Conservation (phyloP, 2,797 vertebrate genomes). For the Helostoma temminkii region DNA sequence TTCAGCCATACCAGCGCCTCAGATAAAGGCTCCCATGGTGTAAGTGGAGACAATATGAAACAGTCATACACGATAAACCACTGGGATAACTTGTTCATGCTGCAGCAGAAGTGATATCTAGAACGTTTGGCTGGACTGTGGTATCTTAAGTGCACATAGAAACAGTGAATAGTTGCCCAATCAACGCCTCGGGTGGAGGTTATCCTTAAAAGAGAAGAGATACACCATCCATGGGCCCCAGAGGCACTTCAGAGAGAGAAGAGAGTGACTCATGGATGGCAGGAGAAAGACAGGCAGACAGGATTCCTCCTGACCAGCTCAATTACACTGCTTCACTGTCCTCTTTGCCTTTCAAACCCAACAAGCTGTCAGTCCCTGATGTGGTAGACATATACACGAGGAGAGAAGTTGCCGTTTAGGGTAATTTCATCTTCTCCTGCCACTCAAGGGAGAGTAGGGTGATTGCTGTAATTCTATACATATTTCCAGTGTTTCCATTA, state of each 20-base stretch:
- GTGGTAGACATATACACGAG: constrained; percentile 29
- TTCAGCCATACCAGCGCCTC: constrained; percentile 61
- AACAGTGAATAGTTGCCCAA: constrained; percentile 44
- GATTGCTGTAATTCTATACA: constrained; percentile 33
- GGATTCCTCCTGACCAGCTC: constrained; percentile 46
- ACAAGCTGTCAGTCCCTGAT: constrained; percentile 51
- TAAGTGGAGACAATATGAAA: constrained; percentile 61
- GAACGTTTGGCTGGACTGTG: constrained; percentile 31
- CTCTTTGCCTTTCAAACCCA: constrained; percentile 28
- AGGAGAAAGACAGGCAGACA: constrained; percentile 41
- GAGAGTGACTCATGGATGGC: constrained; percentile 50
- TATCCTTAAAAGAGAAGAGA: constrained; percentile 48
- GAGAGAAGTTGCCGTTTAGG: constrained; percentile 46
- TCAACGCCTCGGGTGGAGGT: constrained; percentile 65
- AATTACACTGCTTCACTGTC: constrained; percentile 37
- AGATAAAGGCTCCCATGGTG: constrained; percentile 71
- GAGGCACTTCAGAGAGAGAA: constrained; percentile 43
- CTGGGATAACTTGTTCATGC: constrained; percentile 31
- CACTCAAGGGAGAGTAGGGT: constrained; percentile 22
- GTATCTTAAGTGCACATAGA: constrained; percentile 73
- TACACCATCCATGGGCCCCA: constrained; percentile 45
- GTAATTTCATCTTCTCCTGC: constrained; percentile 44
- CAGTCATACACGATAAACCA: constrained; percentile 67
- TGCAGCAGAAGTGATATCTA: constrained; percentile 56
- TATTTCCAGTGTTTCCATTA: constrained; percentile 23